phyloP scores from a whole-genome alignment of 2,113 vertebrate species.

The Mionectes macconnelli region DNA sequence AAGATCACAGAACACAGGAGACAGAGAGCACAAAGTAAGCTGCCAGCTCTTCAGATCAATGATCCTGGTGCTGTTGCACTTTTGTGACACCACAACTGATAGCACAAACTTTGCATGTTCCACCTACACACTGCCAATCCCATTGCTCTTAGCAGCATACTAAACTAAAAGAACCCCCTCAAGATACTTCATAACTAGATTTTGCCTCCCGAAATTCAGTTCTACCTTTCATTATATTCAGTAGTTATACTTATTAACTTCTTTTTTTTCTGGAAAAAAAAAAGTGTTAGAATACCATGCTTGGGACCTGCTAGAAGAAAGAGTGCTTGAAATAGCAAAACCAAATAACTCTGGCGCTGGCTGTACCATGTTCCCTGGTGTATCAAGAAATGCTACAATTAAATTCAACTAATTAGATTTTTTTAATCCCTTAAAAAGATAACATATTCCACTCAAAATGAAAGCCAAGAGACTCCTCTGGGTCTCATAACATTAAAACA shows the following conservation, averaged over 20 bases:
- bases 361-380: background rate
- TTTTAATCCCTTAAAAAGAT: background rate
- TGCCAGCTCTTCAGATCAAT: background rate
- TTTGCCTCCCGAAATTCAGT: background rate
- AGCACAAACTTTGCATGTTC: too few species aligned
- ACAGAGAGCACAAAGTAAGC: background rate
- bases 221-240: background rate
- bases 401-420: background rate
- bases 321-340: background rate
- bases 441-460: background rate
- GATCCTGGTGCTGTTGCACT: background rate
- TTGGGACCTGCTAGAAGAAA: background rate
- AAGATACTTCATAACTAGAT: background rate
- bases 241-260: background rate
- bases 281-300: background rate
- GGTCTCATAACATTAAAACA: background rate
- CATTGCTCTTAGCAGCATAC: background rate
- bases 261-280: background rate
- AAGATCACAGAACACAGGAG: background rate
- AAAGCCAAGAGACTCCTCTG: background rate
- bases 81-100: background rate
- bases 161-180: background rate
- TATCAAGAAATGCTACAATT: background rate
- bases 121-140: background rate
- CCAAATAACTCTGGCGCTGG: background rate